Percentiles rank a stretch among this genome's conserved stretches.
Conservation (phyloP, 2,797 vertebrate species). For the Rhinophrynus dorsalis region DNA sequence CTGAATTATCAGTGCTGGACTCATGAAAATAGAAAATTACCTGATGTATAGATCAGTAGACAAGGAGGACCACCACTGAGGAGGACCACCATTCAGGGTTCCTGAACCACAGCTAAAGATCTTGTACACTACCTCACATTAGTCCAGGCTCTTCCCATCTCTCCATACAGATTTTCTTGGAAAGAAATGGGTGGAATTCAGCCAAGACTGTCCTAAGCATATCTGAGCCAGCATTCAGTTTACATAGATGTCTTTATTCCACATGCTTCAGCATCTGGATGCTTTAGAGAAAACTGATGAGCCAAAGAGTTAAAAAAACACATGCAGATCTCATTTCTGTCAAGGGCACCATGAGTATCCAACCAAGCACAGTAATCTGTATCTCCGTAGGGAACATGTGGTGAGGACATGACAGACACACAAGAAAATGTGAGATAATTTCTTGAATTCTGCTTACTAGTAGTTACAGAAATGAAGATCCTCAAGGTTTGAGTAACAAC, state of each 20-base stretch:
- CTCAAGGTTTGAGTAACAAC: neutral
- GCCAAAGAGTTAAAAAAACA: conserved; percentile 26
- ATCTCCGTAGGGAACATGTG: conserved; percentile 22
- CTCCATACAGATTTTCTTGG: conserved; percentile 33
- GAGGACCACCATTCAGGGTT: too few species aligned
- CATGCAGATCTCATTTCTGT: conserved; percentile 36
- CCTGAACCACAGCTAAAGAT: too few species aligned
- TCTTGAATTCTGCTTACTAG: neutral
- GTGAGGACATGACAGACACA: conserved; percentile 31
- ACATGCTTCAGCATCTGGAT: conserved; percentile 18
- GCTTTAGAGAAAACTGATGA: neutral
- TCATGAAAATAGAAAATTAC: too few species aligned
- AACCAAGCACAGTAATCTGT: conserved; percentile 39
- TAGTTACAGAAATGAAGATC: neutral
- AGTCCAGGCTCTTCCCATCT: too few species aligned
- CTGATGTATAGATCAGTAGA: too few species aligned
- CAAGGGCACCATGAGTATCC: conserved; percentile 28
- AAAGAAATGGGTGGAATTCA: neutral
- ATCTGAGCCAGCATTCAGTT: neutral
- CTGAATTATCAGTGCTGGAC: too few species aligned
- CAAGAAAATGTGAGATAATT: conserved; percentile 15
- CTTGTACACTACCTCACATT: too few species aligned
- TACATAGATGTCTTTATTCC: conserved; percentile 26
- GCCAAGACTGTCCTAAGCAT: conserved; percentile 23
- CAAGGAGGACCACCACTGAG: neutral